Base-by-base conservation (phyloP, 2,113 vertebrate genomes). In the Sander vitreus region DNA sequence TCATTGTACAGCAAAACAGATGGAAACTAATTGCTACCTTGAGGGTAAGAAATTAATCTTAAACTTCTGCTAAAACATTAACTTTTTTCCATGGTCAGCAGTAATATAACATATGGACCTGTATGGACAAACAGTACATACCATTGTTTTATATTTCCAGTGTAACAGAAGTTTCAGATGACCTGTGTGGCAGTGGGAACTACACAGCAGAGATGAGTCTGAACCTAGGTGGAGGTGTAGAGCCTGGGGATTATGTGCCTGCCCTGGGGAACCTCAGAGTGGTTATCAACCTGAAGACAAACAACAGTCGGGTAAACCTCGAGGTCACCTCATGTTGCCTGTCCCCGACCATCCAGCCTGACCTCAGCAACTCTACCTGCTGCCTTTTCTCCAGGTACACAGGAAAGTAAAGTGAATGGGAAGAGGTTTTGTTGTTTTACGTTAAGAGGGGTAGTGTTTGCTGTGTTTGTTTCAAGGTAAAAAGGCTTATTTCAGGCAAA, bases 201-300 rank as follows among this genome's bases (percentile, higher is more conserved):
- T 94, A 96, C 91, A 93, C 88, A 0, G 94, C 92, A 63, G 93
- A 85, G 85, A 94, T 96, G 94, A 96, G 84, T 59, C 80, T 96
- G 65, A 67, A 81, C 89, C 85, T 9, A 60, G 83, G 68, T 64
- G 79, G 53, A 70, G 70, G 51, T 51, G 53, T 88, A 6, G 33
- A 85, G 83, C 87, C 83, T n/a, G 87, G 74, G 6, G 74, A 81
- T 64, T 70, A 47, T 16, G 11, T 78, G 7, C 6, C 76, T 30
- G 68, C 67, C 69, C 57, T 81, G 15, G 72, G 92, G 78, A 90
- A 90, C 85, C 33, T 95, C 84, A 80, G 27, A 84, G 95, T 94
- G 2, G 45, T 90, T 59, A 69, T 96, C 2, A 68, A 90, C 16
- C 84, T 95, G 87, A 95, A 93, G 83, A 94, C 89, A 53, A 93